These are phyloP conservation scores for Sicus ferrugineus DNA, from an alignment of 2,888 invertebrate genomes.

Conservation along the genomic window DNA sequence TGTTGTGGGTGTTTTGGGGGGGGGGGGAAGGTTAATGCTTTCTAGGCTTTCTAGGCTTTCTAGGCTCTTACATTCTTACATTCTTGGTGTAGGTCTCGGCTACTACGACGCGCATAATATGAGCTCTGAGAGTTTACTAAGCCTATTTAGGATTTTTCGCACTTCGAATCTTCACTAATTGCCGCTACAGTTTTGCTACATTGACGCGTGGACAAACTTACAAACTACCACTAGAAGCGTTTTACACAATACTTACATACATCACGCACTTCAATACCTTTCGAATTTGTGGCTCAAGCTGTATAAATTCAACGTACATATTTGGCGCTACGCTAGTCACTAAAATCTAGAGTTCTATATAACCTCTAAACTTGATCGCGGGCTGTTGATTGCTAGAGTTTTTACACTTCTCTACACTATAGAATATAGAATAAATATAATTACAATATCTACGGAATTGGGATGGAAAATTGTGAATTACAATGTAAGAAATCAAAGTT, in stretches of 20 bases:
- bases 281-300: too few species aligned
- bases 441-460: neutral
- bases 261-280: neutral
- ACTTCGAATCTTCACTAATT: neutral
- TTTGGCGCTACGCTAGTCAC: too few species aligned
- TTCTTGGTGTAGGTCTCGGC: neutral
- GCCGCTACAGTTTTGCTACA: neutral
- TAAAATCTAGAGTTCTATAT: too few species aligned
- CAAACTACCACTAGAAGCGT: neutral
- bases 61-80: neutral
- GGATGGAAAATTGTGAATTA: too few species aligned
- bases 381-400: neutral
- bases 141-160: neutral
- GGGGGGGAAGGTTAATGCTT: neutral
- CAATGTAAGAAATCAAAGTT: too few species aligned
- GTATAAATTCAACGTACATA: too few species aligned
- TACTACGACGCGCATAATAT: constrained; percentile 7
- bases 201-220: neutral
- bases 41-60: too few species aligned
- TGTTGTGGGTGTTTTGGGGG: too few species aligned
- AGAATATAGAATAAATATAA: neutral
- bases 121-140: constrained; percentile 16
- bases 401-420: neutral
- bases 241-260: constrained; percentile 15
- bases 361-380: too few species aligned